Percentiles rank a stretch among this genome's conserved stretches.
These are phyloP conservation scores for Drosophila athabasca DNA, from an alignment of 1,140 invertebrate species.

Conservation along the genomic window DNA sequence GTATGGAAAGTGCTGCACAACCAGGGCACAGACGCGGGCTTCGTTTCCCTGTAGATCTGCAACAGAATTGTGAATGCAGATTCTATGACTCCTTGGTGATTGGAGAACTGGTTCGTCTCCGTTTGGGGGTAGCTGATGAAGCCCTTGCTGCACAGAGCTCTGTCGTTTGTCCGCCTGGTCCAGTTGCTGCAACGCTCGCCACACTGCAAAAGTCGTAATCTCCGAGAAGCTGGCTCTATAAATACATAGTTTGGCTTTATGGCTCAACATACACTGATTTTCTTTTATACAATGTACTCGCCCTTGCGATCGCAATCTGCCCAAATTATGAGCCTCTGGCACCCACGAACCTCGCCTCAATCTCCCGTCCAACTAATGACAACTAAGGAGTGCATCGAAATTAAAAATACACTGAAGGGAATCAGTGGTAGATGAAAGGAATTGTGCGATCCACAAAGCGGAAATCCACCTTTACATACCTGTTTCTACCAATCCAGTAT, in stretches of 20 bases:
- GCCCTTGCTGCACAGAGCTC: conserved; percentile 97
- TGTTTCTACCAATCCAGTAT: no score
- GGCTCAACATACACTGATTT: conserved; percentile 95
- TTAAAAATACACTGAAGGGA: no score
- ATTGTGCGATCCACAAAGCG: no score
- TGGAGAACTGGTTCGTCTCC: conserved; percentile 98
- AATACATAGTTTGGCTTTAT: conserved; percentile 91
- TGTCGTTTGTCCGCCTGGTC: conserved; percentile 91
- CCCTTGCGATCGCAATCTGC: conserved; percentile 99
- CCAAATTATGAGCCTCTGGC: conserved; percentile 96
- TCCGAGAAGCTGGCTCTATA: conserved; percentile 98
- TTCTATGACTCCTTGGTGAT: conserved; percentile 84
- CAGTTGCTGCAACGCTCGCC: conserved; percentile 92
- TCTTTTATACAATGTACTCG: conserved; percentile 99
- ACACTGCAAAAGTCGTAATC: conserved; percentile 93
- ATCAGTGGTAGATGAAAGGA: no score
- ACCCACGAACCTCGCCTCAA: conserved; percentile 86
- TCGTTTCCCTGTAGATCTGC: conserved; percentile 91
- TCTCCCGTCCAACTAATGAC: no score
- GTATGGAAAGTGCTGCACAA: conserved; percentile 96
- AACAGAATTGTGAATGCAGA: neutral
- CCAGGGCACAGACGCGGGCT: conserved; percentile 95
- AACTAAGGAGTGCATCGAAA: no score
- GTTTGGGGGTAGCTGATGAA: conserved; percentile 97
- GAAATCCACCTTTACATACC: no score